These are phyloP conservation scores for Sinodicranocentrus sp. DNA, from an alignment of 2,888 invertebrate genomes.

Conservation along the genomic window DNA sequence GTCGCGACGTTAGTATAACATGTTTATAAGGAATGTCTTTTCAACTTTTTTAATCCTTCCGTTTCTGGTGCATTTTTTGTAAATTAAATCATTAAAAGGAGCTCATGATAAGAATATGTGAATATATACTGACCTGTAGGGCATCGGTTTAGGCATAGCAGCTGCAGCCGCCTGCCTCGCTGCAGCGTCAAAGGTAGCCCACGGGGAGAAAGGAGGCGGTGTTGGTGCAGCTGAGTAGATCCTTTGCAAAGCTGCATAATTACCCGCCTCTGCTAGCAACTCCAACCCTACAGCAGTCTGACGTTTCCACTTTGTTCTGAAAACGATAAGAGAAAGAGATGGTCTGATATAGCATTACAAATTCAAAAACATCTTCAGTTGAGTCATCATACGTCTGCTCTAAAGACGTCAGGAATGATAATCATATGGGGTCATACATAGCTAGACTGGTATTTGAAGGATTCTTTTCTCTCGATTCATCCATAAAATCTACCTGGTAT, in stretches of 20 bases:
- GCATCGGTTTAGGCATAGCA: constrained; percentile 90
- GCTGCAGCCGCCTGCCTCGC: constrained; percentile 82
- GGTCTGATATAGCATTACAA: background rate
- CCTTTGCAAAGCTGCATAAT: constrained; percentile 98
- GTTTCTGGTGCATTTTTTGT: too few species aligned
- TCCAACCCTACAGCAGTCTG: constrained; percentile 99
- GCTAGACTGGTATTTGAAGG: background rate
- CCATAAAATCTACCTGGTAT: background rate
- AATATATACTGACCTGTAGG: constrained; percentile 83
- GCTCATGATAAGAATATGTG: too few species aligned
- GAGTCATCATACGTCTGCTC: background rate
- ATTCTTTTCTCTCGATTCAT: background rate
- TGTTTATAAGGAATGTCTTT: too few species aligned
- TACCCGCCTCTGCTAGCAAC: constrained; percentile 97
- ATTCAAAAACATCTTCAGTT: background rate
- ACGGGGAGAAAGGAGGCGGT: constrained; percentile 79
- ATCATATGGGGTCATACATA: constrained; percentile 17
- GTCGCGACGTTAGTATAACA: constrained; percentile 6
- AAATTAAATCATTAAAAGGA: too few species aligned
- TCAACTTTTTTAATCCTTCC: too few species aligned
- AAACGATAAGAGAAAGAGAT: too few species aligned
- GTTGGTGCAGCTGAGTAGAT: constrained; percentile 87
- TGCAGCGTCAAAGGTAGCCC: constrained; percentile 83
- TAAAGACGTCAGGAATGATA: background rate
- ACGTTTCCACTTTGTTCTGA: constrained; percentile 99